A percentile compares a stretch with the other conserved stretches of the same genome.
phyloP scores from a whole-genome alignment of 2,113 vertebrate species.

The Heptranchias perlo region DNA sequence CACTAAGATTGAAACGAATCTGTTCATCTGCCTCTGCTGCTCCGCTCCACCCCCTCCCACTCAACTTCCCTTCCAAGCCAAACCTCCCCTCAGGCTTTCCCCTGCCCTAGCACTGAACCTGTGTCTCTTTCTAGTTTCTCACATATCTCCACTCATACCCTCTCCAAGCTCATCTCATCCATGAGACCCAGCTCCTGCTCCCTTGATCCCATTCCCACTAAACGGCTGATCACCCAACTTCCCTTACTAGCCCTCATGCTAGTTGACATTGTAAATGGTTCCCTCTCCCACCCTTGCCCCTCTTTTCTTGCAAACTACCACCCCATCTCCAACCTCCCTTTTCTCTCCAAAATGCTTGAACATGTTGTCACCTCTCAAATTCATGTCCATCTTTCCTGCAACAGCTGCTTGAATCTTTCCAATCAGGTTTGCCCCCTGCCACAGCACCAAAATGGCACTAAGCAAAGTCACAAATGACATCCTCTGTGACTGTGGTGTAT shows the following conservation, averaged over 20 bases:
- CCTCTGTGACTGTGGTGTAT: background rate
- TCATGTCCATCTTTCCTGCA: background rate
- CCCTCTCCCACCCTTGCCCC: too few species aligned
- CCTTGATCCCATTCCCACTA: background rate
- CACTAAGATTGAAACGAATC: background rate
- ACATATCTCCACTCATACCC: background rate
- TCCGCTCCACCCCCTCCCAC: background rate
- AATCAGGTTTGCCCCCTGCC: background rate
- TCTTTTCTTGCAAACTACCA: background rate
- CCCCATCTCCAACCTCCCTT: background rate
- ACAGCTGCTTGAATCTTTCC: background rate
- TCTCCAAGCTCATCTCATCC: background rate
- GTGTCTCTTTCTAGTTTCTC: background rate
- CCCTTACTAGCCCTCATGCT: too few species aligned
- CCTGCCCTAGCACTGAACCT: background rate
- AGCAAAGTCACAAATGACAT: background rate
- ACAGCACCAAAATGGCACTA: background rate
- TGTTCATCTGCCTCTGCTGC: background rate
- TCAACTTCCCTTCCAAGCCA: background rate
- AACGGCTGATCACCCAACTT: background rate
- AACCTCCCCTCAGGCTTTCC: background rate
- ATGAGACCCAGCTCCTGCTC: background rate
- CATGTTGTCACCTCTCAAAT: background rate
- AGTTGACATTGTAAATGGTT: too few species aligned
- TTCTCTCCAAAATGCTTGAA: too few species aligned